Percentiles rank a stretch among this genome's conserved stretches.
Conservation (phyloP, 2,113 vertebrate genomes). For the Toxostoma redivivum region DNA sequence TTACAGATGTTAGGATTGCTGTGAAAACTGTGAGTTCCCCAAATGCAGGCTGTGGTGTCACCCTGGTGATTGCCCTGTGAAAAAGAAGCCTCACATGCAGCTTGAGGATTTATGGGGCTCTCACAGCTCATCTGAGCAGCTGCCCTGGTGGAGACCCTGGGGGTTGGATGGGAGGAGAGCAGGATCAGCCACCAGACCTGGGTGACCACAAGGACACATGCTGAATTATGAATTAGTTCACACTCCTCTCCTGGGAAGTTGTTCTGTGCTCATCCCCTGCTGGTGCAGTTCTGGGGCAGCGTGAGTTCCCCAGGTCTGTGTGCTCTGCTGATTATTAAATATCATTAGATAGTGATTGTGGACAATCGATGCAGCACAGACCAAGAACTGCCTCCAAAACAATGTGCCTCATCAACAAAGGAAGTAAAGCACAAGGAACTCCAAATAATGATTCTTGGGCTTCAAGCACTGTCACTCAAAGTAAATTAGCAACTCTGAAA, state of each 20-base stretch:
- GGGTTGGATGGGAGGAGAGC: background rate
- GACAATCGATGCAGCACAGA: background rate
- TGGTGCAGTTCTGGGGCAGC: background rate
- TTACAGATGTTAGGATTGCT: background rate
- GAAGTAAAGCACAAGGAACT: background rate
- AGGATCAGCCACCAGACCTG: fast-evolving
- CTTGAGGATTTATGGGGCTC: background rate
- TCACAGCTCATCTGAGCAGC: background rate
- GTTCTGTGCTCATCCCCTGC: background rate
- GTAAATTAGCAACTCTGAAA: background rate
- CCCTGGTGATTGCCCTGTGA: background rate
- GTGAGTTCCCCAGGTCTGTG: background rate
- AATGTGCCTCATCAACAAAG: background rate
- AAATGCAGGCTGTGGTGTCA: background rate
- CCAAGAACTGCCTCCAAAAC: background rate
- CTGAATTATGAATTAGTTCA: background rate
- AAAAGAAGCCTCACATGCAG: background rate
- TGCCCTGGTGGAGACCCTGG: background rate
- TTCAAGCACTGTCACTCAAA: background rate
- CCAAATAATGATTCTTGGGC: background rate
- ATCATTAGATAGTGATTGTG: fast-evolving
- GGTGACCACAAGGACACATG: background rate
- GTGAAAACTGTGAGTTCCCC: background rate
- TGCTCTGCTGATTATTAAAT: background rate
- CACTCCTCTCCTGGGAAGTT: background rate